These are phyloP conservation scores for Sinodicranocentrus sp. DNA, from an alignment of 2,888 invertebrate genomes.

Conservation along the genomic window DNA sequence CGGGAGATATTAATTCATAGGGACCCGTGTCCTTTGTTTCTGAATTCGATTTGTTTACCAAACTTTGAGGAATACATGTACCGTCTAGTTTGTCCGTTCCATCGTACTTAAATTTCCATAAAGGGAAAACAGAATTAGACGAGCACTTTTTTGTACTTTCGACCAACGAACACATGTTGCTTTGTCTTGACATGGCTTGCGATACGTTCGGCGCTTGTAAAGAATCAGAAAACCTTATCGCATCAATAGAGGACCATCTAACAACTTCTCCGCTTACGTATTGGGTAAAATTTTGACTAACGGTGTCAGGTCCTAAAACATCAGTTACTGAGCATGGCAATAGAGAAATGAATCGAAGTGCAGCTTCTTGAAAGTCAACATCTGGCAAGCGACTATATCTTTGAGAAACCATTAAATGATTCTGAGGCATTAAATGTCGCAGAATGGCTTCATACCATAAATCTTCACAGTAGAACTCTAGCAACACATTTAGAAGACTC, in stretches of 20 bases:
- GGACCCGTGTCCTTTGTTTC: no score
- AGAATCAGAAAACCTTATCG: conserved; percentile 32
- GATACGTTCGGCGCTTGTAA: conserved; percentile 1
- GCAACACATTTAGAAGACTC: conserved; percentile 72
- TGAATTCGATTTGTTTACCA: no score
- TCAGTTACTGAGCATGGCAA: conserved; percentile 70
- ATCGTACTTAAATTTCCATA: no score
- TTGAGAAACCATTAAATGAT: conserved; percentile 74
- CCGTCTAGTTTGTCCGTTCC: no score
- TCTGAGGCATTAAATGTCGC: conserved; percentile 72
- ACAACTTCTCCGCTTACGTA: conserved; percentile 72
- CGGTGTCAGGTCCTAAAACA: conserved; percentile 67
- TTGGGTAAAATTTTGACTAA: conserved; percentile 69
- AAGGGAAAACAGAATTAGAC: conserved; percentile 54
- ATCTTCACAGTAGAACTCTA: conserved; percentile 75
- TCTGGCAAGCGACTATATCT: conserved; percentile 62
- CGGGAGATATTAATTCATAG: no score
- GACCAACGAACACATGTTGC: not conserved
- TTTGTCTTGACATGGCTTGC: not conserved
- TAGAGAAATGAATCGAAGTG: conserved; percentile 72
- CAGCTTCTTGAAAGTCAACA: conserved; percentile 74
- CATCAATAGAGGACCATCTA: conserved; percentile 57
- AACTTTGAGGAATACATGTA: no score
- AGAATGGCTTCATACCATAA: conserved; percentile 74
- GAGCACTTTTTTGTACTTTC: conserved; percentile 50